Evolutionary conservation across 37 sponge, comb jelly and placozoan genomes (phyloP).

Genomic region (Tethya wilhelma): DNA sequence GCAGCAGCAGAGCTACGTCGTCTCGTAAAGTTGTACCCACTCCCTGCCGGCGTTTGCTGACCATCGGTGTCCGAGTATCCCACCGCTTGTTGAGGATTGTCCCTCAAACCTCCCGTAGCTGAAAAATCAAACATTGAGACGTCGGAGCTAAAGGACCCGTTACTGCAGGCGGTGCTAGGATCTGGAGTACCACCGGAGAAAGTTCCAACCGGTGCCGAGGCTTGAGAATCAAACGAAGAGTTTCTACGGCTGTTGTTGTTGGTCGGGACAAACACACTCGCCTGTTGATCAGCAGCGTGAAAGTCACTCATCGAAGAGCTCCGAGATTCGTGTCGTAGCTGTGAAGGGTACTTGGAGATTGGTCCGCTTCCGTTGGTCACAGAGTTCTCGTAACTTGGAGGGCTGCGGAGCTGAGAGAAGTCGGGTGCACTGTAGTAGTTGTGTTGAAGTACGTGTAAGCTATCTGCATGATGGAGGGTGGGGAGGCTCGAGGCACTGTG

Average conservation of each 20-base stretch:
- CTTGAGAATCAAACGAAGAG: too few species aligned
- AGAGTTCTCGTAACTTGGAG: neutral
- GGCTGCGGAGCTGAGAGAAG: slow-evolving; percentile 31
- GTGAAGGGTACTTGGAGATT: too few species aligned
- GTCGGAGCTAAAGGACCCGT: too few species aligned
- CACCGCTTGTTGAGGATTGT: neutral
- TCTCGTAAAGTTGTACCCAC: neutral
- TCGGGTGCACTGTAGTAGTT: slow-evolving; percentile 61
- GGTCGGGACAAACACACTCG: too few species aligned
- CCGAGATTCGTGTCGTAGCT: slow-evolving; percentile 4
- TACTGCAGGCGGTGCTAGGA: too few species aligned
- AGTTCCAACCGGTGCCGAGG: too few species aligned
- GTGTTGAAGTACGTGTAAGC: slow-evolving; percentile 27
- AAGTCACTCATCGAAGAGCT: slow-evolving; percentile 2
- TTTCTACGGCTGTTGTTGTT: too few species aligned
- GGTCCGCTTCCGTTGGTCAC: too few species aligned
- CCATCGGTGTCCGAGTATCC: neutral
- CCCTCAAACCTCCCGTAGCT: too few species aligned
- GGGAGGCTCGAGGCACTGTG: slow-evolving; percentile 30
- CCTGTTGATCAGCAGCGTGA: slow-evolving; percentile 2
- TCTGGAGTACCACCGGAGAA: too few species aligned
- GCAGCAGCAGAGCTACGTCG: neutral
- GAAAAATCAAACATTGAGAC: too few species aligned
- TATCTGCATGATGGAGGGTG: slow-evolving; percentile 29
- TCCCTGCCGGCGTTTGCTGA: neutral